Conservation (phyloP, 1,140 invertebrate genomes). For the Calliphora vicina region DNA sequence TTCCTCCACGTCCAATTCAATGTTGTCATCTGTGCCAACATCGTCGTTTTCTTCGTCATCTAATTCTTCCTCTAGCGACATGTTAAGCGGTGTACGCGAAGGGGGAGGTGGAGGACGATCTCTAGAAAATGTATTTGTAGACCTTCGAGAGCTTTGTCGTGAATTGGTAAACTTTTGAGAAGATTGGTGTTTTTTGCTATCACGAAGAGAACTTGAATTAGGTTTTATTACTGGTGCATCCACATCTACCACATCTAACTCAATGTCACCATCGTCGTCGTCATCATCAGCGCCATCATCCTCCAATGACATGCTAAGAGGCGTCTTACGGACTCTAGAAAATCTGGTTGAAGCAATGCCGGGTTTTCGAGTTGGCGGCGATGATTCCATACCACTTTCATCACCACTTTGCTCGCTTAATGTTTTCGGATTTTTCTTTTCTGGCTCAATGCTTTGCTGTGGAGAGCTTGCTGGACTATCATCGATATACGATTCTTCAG, state of each 20-base stretch:
- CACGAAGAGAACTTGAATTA: background rate
- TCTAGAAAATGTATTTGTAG: slow-evolving; percentile 48
- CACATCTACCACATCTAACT: slow-evolving; percentile 26
- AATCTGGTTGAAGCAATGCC: slow-evolving; percentile 55
- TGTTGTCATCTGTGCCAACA: background rate
- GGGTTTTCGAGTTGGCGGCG: slow-evolving; percentile 42
- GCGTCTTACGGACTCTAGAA: slow-evolving; percentile 51
- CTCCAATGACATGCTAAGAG: slow-evolving; percentile 39
- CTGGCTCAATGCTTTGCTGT: background rate
- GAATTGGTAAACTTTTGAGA: background rate
- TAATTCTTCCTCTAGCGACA: slow-evolving; percentile 19
- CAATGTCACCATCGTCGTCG: slow-evolving; percentile 24
- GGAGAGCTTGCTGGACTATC: slow-evolving; percentile 12
- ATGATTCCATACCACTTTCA: slow-evolving; percentile 51
- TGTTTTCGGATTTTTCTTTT: background rate
- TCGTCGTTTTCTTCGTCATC: background rate
- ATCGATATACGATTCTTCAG: slow-evolving; percentile 38
- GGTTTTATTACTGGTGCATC: background rate
- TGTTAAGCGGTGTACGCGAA: slow-evolving; percentile 45
- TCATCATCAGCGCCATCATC: background rate
- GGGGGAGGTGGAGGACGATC: slow-evolving; percentile 40
- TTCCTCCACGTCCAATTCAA: slow-evolving; percentile 27
- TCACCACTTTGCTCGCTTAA: slow-evolving; percentile 46
- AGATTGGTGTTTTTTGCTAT: background rate
- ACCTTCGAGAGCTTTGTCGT: background rate